Percentiles rank a stretch among this genome's conserved stretches.
phyloP scores from a whole-genome alignment of 2,888 invertebrate species.

The Drosophila demipolita region DNA sequence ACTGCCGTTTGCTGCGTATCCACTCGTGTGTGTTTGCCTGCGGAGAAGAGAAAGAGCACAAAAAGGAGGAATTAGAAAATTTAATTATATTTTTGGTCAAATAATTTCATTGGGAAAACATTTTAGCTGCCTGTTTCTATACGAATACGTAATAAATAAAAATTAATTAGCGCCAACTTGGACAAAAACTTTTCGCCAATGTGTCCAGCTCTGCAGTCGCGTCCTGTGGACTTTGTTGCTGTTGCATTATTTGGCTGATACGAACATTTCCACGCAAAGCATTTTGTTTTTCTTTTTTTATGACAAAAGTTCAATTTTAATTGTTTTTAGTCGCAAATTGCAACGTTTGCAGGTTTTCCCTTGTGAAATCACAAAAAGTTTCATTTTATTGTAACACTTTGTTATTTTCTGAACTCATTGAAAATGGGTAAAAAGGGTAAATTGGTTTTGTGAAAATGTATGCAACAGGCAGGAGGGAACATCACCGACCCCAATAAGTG shows the following conservation, averaged over 20 bases:
- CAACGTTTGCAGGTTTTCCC: conserved; percentile 63
- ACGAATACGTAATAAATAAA: conserved; percentile 71
- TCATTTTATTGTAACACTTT: conserved; percentile 29
- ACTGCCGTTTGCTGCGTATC: conserved; percentile 82
- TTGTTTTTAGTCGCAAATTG: conserved; percentile 66
- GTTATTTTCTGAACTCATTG: not conserved
- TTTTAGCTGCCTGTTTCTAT: conserved; percentile 43
- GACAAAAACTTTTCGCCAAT: conserved; percentile 43
- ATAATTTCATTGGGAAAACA: conserved; percentile 59
- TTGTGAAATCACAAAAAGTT: conserved; percentile 41
- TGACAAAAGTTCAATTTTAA: conserved; percentile 81
- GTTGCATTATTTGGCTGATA: conserved; percentile 69
- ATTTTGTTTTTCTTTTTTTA: conserved; percentile 50
- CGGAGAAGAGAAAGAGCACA: conserved; percentile 47
- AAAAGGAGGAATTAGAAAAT: conserved; percentile 48
- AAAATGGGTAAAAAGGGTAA: no score
- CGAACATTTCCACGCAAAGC: conserved; percentile 54
- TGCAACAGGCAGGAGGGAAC: no score
- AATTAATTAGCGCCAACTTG: conserved; percentile 75
- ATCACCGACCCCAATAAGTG: no score
- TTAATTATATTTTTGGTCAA: conserved; percentile 60
- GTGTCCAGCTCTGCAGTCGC: conserved; percentile 35
- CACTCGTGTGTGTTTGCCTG: conserved; percentile 84
- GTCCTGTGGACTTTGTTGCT: conserved; percentile 18
- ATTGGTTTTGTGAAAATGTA: no score